Conservation (phyloP, 2,797 vertebrate species). For the Crenuchus spilurus region DNA sequence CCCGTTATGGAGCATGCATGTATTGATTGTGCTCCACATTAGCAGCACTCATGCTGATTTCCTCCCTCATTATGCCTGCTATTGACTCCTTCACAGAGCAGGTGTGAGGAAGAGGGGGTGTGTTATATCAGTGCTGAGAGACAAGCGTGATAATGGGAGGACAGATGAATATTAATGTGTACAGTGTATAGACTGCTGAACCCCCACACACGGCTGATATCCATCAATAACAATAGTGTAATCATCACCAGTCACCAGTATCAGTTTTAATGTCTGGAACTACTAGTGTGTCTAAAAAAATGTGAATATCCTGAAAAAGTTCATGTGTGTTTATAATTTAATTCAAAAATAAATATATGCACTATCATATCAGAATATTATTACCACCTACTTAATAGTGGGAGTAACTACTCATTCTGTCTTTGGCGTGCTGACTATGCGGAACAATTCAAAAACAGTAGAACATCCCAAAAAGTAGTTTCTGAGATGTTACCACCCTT, state of each 20-base stretch:
- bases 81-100: constrained; percentile 13
- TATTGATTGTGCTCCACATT: constrained; percentile 57
- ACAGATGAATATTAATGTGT: not conserved
- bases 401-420: too few species aligned
- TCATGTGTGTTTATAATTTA: too few species aligned
- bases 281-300: too few species aligned
- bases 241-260: not conserved
- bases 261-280: too few species aligned
- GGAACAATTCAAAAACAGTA: too few species aligned
- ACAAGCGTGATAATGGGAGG: constrained; percentile 1
- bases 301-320: too few species aligned
- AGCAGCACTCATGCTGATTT: not conserved
- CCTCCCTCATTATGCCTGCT: constrained; percentile 5
- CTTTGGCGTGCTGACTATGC: too few species aligned
- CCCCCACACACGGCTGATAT: not conserved
- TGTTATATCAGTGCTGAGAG: constrained; percentile 4
- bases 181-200: not conserved
- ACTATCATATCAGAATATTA: too few species aligned
- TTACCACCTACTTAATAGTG: too few species aligned
- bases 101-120: not conserved
- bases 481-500: too few species aligned
- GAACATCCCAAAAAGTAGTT: too few species aligned
- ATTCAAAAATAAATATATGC: too few species aligned
- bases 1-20: not conserved
- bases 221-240: not conserved